Evolutionary conservation across 1,140 invertebrate genomes (phyloP).

Genomic region (Drosophila sproati): DNA sequence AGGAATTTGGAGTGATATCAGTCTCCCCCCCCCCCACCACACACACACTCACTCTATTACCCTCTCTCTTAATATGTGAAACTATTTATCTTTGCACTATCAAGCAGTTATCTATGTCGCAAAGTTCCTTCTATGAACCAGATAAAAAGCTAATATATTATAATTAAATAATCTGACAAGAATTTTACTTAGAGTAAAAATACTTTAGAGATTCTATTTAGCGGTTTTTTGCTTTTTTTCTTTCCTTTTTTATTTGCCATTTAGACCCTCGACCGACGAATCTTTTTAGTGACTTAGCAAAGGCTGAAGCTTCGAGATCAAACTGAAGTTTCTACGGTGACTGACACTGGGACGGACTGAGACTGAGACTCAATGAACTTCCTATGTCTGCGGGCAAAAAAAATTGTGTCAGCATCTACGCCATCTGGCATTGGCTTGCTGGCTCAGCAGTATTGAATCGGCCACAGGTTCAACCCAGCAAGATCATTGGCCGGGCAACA

Average conservation of each 20-base stretch:
- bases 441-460: not conserved
- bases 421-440: not conserved
- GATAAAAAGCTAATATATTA: no score
- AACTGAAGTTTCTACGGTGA: slow-evolving; percentile 19
- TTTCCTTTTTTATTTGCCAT: not conserved
- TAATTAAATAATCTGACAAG: no score
- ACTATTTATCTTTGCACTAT: no score
- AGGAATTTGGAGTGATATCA: no score
- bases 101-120: no score
- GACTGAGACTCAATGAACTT: slow-evolving; percentile 12
- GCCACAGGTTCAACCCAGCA: slow-evolving; percentile 32
- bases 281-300: slow-evolving; percentile 37
- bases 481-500: slow-evolving; percentile 60
- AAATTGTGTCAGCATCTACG: not conserved
- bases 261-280: slow-evolving; percentile 22
- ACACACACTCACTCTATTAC: no score
- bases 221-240: not conserved
- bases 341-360: slow-evolving; percentile 12
- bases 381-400: not conserved
- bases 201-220: not conserved
- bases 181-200: no score
- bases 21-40: no score
- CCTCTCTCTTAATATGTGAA: no score
- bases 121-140: no score
- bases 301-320: slow-evolving; percentile 31